Evolutionary conservation across 2,113 vertebrate genomes (phyloP).

Genomic region (Cheirogaleus medius): DNA sequence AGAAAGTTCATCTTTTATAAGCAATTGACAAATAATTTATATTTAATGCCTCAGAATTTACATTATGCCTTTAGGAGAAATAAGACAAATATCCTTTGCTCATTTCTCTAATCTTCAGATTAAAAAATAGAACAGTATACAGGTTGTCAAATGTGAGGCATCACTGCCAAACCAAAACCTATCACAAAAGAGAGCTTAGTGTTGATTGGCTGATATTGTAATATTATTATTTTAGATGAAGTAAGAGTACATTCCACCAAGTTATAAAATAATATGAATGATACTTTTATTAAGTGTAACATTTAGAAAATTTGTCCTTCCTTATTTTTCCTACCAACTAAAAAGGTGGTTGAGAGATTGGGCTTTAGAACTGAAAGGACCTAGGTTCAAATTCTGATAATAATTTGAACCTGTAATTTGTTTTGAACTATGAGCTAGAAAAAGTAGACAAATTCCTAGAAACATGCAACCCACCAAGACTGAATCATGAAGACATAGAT

Average conservation of each 20-base stretch:
- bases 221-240: conserved; percentile 20
- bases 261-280: neutral
- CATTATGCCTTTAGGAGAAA: conserved; percentile 9
- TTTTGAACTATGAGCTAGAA: neutral
- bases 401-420: neutral
- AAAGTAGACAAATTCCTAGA: neutral
- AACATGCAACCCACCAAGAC: neutral
- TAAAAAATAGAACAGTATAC: neutral
- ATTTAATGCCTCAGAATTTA: conserved; percentile 18
- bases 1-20: neutral
- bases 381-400: neutral
- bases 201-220: neutral
- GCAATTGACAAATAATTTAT: neutral
- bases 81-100: neutral
- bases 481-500: neutral
- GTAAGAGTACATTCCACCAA: neutral
- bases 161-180: neutral
- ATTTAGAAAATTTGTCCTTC: neutral
- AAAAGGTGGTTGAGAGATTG: neutral
- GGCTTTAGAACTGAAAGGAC: neutral
- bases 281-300: neutral
- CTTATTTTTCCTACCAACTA: neutral
- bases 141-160: neutral
- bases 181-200: neutral
- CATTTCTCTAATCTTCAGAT: neutral